Evolutionary conservation across 64 coral and sea anemone genomes (phyloP), one percentile per base, ranked within the genome.

Genomic region (Cladopsammia gracilis): DNA sequence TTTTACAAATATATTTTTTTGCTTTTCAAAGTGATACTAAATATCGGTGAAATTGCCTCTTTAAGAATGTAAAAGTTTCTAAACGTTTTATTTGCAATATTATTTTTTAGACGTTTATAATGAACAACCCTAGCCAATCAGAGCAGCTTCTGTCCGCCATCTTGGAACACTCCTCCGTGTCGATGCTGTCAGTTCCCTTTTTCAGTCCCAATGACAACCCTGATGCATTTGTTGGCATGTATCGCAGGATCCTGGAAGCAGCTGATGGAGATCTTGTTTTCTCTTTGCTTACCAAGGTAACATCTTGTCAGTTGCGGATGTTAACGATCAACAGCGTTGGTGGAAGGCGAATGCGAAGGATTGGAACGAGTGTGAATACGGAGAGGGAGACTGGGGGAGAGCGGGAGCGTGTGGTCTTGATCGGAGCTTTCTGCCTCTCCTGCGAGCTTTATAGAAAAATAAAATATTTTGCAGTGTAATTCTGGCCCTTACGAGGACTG

Each of bases 271-370:
- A 96, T 65, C 79, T 98, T 60, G 83, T 89, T 7, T 98, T 98
- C 71, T 93, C 97, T 3, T 45, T 98, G 51, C 88, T 98, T 11
- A 96, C 94, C 42, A 98, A 98, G 91, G 97, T 98, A 78, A 26
- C 20, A 10, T 48, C 18, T 18, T 7, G 16, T 19, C 1, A 20
- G 14, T 75, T 49, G 4, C 5, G 10, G 48, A 5, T 19, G 6
- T 10, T 7, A 10, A 56, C 7, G 7, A 7, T 56, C 12, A 34
- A 34, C 0, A 34, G 34, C 34, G 34, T 34, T 1, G 34, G 34
- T 34, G 2, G 34, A 34, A 34, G 34, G 34, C 34, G 34, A 34
- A 34, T 34, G 34, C 34, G 34, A 34, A 34, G 34, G 34, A 0
- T 34, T 34, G 34, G 34, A 34, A 1, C 34, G 34, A 34, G 34